A percentile compares a stretch with the other conserved stretches of the same genome.
Evolutionary conservation across 1,140 invertebrate genomes (phyloP).

Genomic region (Reticulitermes speratus): DNA sequence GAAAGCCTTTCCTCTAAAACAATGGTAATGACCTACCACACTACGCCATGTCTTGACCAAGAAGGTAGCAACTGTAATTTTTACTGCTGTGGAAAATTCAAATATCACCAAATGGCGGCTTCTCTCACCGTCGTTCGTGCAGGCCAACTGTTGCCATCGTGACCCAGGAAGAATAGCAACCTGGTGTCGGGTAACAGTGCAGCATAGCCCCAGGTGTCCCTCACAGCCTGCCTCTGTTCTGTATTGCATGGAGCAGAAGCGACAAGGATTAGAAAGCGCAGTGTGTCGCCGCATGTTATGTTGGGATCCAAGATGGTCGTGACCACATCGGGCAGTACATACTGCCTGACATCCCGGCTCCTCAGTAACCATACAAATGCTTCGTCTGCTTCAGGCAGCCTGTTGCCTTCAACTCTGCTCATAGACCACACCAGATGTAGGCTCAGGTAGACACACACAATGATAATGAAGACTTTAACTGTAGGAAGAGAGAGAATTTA

Average conservation of each 20-base stretch:
- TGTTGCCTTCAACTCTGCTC: background rate
- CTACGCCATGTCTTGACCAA: too few relatives aligned
- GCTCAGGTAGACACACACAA: background rate
- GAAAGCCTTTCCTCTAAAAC: too few relatives aligned
- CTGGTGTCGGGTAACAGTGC: background rate
- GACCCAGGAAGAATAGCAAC: slow-evolving; percentile 23
- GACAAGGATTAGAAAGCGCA: slow-evolving; percentile 26
- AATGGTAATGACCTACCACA: too few relatives aligned
- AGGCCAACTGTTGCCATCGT: background rate
- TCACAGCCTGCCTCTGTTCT: slow-evolving; percentile 5
- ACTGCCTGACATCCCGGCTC: background rate
- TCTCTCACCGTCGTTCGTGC: background rate
- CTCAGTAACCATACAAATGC: background rate
- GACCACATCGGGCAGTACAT: background rate
- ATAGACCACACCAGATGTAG: background rate
- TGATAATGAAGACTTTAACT: too few relatives aligned
- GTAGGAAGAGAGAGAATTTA: too few relatives aligned
- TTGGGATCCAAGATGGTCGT: background rate
- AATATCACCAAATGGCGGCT: background rate
- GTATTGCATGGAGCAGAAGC: slow-evolving; percentile 16
- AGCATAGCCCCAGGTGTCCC: slow-evolving; percentile 26
- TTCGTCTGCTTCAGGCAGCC: background rate
- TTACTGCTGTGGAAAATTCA: background rate
- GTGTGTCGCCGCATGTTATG: background rate
- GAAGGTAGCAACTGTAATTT: background rate